Conservation (phyloP, 2,888 invertebrate species). For the Machimus rusticus region DNA sequence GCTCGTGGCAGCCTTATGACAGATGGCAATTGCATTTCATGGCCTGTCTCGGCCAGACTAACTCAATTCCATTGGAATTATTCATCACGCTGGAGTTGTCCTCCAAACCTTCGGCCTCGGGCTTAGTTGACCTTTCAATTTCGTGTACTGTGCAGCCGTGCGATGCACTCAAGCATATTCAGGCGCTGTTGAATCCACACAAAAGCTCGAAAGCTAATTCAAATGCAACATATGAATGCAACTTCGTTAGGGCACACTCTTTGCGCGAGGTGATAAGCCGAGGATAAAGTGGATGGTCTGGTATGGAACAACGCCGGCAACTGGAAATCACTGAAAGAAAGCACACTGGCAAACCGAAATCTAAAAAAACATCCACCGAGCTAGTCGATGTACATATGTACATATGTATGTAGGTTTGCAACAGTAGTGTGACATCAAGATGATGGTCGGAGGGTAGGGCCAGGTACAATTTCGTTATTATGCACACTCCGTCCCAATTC, state of each 20-base stretch:
- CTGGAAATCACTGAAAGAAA: conserved; percentile 21
- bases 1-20: not conserved
- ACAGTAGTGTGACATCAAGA: not conserved
- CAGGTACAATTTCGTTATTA: not conserved
- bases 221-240: conserved; percentile 38
- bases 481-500: not conserved
- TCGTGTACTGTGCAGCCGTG: not conserved
- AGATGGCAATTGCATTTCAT: conserved; percentile 38
- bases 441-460: not conserved
- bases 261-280: conserved; percentile 31
- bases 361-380: not conserved
- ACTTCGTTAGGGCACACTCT: conserved; percentile 29
- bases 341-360: not conserved
- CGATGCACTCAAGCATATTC: conserved; percentile 10
- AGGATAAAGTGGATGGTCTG: not conserved
- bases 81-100: conserved; percentile 1
- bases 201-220: conserved; percentile 36
- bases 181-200: not conserved
- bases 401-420: not conserved
- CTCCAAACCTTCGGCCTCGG: not conserved
- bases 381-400: not conserved
- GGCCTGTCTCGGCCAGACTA: conserved; percentile 29
- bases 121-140: conserved; percentile 25
- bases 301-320: conserved; percentile 3
- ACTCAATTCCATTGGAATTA: conserved; percentile 38